Evolutionary conservation across 2,797 vertebrate species (phyloP).

Genomic region (Oreonectes daqikongensis): DNA sequence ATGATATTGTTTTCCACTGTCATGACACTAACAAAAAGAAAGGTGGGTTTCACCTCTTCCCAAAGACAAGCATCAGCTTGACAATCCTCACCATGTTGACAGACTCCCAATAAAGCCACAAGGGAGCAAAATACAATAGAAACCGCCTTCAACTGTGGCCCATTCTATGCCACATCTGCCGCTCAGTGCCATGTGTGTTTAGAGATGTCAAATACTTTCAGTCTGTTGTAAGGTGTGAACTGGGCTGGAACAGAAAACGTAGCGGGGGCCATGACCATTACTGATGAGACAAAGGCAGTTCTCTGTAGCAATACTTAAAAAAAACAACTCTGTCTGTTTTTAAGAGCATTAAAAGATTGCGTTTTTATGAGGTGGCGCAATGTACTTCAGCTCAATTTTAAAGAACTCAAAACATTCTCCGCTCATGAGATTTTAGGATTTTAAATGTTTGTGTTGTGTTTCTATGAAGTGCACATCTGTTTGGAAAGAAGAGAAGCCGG

Average conservation of each 20-base stretch:
- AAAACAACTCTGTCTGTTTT: constrained; percentile 60
- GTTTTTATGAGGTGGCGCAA: constrained; percentile 61
- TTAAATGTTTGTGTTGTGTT: constrained; percentile 16
- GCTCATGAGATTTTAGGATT: constrained; percentile 47
- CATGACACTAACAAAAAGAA: not conserved
- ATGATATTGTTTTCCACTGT: not conserved
- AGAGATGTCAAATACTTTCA: constrained; percentile 80
- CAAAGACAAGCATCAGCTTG: constrained; percentile 55
- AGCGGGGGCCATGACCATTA: constrained; percentile 65
- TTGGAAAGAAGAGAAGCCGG: constrained; percentile 39
- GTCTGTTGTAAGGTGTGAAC: constrained; percentile 76
- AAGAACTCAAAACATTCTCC: constrained; percentile 53
- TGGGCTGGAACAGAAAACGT: constrained; percentile 75
- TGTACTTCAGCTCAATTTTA: constrained; percentile 62
- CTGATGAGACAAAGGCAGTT: constrained; percentile 66
- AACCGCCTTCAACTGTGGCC: constrained; percentile 71
- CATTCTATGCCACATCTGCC: constrained; percentile 72
- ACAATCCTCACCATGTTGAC: constrained; percentile 62
- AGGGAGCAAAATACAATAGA: constrained; percentile 63
- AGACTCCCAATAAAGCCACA: constrained; percentile 46
- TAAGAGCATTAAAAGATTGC: constrained; percentile 55
- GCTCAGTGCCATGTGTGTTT: constrained; percentile 67
- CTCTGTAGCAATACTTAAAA: constrained; percentile 59
- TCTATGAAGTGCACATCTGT: constrained; percentile 42
- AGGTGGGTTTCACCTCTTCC: constrained; percentile 24